These are phyloP conservation scores for Ceuthmochares aereus DNA, from an alignment of 2,113 vertebrate genomes.

Conservation along the genomic window DNA sequence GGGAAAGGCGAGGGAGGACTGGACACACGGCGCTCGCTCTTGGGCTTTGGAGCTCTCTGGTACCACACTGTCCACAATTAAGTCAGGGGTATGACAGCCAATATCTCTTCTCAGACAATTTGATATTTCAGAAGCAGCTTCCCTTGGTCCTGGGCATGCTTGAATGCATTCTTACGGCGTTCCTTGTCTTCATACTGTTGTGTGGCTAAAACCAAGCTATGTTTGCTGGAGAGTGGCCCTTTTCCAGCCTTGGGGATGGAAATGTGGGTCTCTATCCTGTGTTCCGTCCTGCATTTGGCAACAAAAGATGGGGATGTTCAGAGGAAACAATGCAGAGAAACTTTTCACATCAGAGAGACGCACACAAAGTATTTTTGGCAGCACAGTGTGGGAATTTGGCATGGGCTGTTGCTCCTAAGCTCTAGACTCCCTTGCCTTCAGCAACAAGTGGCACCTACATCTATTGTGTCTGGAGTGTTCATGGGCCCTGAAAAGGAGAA, in stretches of 20 bases:
- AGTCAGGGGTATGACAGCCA: not conserved
- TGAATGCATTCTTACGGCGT: not conserved
- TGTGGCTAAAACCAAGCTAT: not conserved
- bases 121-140: not conserved
- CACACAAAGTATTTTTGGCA: slow-evolving; percentile 46
- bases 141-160: not conserved
- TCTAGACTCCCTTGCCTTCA: not conserved
- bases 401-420: not conserved
- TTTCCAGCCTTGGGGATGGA: not conserved
- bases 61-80: not conserved
- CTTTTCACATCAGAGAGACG: slow-evolving; percentile 10
- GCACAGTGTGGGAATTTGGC: slow-evolving; percentile 51
- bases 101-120: too few species aligned
- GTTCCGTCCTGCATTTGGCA: slow-evolving; percentile 37
- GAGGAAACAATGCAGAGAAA: slow-evolving; percentile 35
- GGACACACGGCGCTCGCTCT: accelerated
- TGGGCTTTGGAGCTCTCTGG: not conserved
- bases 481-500: not conserved
- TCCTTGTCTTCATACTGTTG: not conserved
- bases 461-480: not conserved
- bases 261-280: not conserved
- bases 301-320: not conserved
- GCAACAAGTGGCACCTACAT: slow-evolving; percentile 26
- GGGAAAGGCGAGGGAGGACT: not conserved
- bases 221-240: not conserved